Evolutionary conservation across 2,113 vertebrate genomes (phyloP).

Genomic region (Melanerpes aurifrons): DNA sequence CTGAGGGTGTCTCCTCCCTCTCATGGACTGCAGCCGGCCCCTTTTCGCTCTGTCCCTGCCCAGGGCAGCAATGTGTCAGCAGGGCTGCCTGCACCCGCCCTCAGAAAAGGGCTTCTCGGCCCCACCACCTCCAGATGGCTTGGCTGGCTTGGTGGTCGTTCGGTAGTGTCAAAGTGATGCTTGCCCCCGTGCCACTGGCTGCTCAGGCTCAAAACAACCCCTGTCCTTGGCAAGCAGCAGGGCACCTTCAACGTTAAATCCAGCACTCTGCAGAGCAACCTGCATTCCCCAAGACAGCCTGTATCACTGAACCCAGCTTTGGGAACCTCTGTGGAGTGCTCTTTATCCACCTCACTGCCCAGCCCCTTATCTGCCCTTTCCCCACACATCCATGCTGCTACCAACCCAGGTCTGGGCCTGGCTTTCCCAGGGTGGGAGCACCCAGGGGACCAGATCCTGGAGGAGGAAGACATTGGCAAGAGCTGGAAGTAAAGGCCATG

Average conservation of each 20-base stretch:
- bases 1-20: not conserved
- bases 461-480: not conserved
- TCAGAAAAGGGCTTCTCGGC: not conserved
- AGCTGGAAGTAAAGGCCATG: not conserved
- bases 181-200: not conserved
- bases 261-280: not conserved
- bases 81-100: not conserved
- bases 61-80: not conserved
- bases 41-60: rapidly evolving
- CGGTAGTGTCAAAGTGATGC: rapidly evolving
- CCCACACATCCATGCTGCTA: not conserved
- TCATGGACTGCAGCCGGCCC: rapidly evolving
- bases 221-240: not conserved
- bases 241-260: not conserved
- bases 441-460: not conserved
- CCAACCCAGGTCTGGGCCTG: not conserved
- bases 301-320: not conserved
- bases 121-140: not conserved
- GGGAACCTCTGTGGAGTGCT: not conserved
- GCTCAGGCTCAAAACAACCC: not conserved
- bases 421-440: not conserved
- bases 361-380: not conserved
- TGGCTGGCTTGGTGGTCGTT: rapidly evolving
- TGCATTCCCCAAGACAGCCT: not conserved
- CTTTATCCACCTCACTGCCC: not conserved